A percentile compares a stretch with the other conserved stretches of the same genome.
Conservation (phyloP, 2,888 invertebrate genomes). For the Ctena decussata region DNA sequence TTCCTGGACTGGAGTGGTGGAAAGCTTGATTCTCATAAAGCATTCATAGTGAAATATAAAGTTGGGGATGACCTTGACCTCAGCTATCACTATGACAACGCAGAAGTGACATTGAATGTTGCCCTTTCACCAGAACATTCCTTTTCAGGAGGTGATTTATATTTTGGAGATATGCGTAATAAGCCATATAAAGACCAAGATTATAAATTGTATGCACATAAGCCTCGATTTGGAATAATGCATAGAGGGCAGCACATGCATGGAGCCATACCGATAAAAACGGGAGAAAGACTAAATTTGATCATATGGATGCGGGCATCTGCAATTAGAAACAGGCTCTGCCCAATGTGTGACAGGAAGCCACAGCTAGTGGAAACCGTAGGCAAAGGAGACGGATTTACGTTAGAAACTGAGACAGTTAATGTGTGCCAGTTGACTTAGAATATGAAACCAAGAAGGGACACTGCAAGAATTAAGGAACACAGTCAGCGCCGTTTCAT, state of each 20-base stretch:
- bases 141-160: slow-evolving; percentile 86
- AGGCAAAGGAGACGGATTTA: slow-evolving; percentile 85
- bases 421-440: slow-evolving; percentile 61
- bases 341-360: slow-evolving; percentile 87
- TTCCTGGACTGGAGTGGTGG: slow-evolving; percentile 86
- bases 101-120: slow-evolving; percentile 87
- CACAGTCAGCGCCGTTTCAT: no score
- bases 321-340: slow-evolving; percentile 84
- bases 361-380: slow-evolving; percentile 82
- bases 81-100: slow-evolving; percentile 87
- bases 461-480: no score
- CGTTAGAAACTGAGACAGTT: slow-evolving; percentile 48
- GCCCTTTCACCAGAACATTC: slow-evolving; percentile 80
- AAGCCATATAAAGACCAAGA: slow-evolving; percentile 50
- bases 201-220: slow-evolving; percentile 74
- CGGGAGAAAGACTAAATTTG: slow-evolving; percentile 86
- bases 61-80: slow-evolving; percentile 85
- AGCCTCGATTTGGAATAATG: slow-evolving; percentile 82
- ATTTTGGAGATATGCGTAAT: slow-evolving; percentile 85
- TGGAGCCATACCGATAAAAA: slow-evolving; percentile 85
- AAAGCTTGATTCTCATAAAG: slow-evolving; percentile 87
- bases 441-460: no score
- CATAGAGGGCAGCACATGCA: slow-evolving; percentile 87
- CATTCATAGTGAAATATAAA: slow-evolving; percentile 87
- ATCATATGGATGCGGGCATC: slow-evolving; percentile 88